Evolutionary conservation across 2,888 invertebrate genomes (phyloP), one percentile per base, ranked within the genome.

Genomic region (Digitonthophagus gazella): DNA sequence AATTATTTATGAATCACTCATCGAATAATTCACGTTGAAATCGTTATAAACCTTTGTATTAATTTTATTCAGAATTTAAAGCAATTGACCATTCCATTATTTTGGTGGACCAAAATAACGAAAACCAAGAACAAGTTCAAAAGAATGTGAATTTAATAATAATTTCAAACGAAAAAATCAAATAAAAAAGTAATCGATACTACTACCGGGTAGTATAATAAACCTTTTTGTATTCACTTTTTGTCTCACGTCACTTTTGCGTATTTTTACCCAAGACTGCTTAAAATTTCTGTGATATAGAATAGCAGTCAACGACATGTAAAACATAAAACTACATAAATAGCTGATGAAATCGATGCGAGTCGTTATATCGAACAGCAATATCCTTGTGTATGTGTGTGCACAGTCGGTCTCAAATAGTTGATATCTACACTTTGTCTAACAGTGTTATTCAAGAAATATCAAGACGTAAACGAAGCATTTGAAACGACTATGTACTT

Each of bases 211-310:
- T n/a, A n/a, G n/a, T n/a, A n/a, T n/a, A n/a, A n/a, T n/a, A n/a
- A n/a, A 20, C 5, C 20, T 16, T 18, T 61, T 61, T 61, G 4
- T 15, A 11, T 14, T 57, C 14, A 54, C 54, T 14, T 54, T 14
- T 15, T 57, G 57, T 69, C 69, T 67, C 58, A 58, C 65, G 65
- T 61, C 65, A 65, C 65, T 67, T 71, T 69, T 64, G 58, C 65
- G 66, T 72, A 66, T 73, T 71, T 71, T 74, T 73, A 72, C 72
- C 73, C 71, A 74, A 74, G 74, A 74, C 74, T 74, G 74, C 73
- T 73, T 74, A 69, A 58, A 71, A 74, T 72, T 74, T 74, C 74
- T 74, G 74, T 74, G 74, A 74, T 74, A 74, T 69, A 71, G 72
- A 73, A 71, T 74, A 73, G 74, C 74, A 74, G 74, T 74, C 73